Evolutionary conservation across 1,140 invertebrate genomes (phyloP), one percentile per base, ranked within the genome.

Genomic region (Drosophila kikkawai): DNA sequence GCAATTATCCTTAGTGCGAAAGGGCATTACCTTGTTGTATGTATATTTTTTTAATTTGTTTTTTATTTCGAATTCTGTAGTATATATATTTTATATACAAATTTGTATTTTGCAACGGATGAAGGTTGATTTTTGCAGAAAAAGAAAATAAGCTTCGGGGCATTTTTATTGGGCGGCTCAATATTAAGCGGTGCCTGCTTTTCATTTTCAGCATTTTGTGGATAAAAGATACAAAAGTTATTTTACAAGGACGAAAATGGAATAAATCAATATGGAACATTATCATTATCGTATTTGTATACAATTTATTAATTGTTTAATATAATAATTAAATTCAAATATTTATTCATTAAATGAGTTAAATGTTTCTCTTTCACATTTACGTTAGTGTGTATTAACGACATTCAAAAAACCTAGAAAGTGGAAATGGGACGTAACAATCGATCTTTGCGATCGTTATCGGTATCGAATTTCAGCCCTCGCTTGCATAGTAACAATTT

Each of bases 1-100:
- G 57, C 50, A 57, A 65, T 55, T 78, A 79, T 75, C 66, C 82
- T 29, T 12, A 4, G n/a, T 13, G 15, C 5, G 3, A 44, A 67
- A 80, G 22, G 55, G 36, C 57, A 59, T 79, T 51, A 37, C 45
- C 67, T 75, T 44, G 48, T 57, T 47, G n/a, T n/a, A n/a, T n/a
- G n/a, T n/a, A n/a, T n/a, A n/a, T 37, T 51, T 60, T 51, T 42
- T 70, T 7, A 7, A 3, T 34, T 13, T 36, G 36, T 29, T 60
- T 70, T 69, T 65, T 61, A 34, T 47, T 57, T 1, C 9, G 13
- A 51, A 64, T 70, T 69, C 47, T 48, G 37, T 74, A 76, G 56
- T 69, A 51, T 70, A 1, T 29, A 7, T 29, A 29, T 74, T 56
- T 75, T 19, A 17, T 53, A 4, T 0, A 12, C 37, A 3, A n/a